Evolutionary conservation across 2,797 vertebrate species (phyloP), one percentile per base, ranked within the genome.

Genomic region (Propithecus deckenii): DNA sequence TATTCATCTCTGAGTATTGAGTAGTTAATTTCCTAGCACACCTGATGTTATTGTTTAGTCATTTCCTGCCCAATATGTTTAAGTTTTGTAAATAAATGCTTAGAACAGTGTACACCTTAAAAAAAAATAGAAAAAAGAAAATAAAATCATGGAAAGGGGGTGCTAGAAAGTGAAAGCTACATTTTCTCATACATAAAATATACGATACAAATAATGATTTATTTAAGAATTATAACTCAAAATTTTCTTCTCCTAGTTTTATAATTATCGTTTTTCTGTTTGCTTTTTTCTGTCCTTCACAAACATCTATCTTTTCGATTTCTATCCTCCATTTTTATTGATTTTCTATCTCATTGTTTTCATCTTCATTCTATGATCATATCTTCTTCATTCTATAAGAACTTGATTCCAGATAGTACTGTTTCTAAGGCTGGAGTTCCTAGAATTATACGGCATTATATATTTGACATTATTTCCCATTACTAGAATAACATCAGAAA

Each of bases 161-260:
- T 67, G 15, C 7, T 86, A 10, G 46, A 74, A 86, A 93, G 30
- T 71, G 3, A 59, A 89, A 81, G 43, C 11, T 28, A 69, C 12
- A 69, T 78, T 91, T 81, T 88, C 67, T 92, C 55, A 67, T 32
- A 67, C 4, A 55, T 78, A 69, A 96, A 87, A 85, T 14, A 86
- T 18, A 86, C 15, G 20, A 69, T 20, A 2, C 3, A 91, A 67
- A 35, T 74, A 55, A 57, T 48, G 14, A 28, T 65, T 95, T 38
- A 69, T 15, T 38, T 94, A 80, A 90, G 13, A 69, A 55, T 25
- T 88, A 0, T 41, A 89, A 32, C 6, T 90, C n/a, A 75, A 75
- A 69, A 63, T 59, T 75, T 30, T 91, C 48, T 46, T 89, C 35
- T 52, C 15, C 0, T n/a, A 25, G 17, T 63, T 72, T 89, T 94